phyloP scores from a whole-genome alignment of 2,888 invertebrate genomes.

The Lycocerus yunnanus region DNA sequence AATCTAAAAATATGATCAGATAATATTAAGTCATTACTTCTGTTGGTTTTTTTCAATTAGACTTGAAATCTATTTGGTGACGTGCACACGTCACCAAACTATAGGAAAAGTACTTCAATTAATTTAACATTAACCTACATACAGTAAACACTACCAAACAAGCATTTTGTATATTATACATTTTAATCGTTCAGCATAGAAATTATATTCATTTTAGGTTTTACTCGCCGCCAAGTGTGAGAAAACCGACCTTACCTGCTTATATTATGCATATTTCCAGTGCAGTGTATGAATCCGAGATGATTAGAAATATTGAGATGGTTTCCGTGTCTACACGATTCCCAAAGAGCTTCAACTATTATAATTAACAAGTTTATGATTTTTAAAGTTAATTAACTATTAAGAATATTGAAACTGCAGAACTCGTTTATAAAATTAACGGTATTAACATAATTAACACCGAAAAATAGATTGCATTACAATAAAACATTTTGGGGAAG shows the following conservation, averaged over 20 bases:
- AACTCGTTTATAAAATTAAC: neutral
- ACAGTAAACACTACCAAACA: neutral
- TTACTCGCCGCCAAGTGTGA: neutral
- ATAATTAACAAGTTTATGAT: neutral
- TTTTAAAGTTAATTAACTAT: neutral
- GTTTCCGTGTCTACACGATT: neutral
- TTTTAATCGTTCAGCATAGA: neutral
- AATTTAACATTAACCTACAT: neutral
- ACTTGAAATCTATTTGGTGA: neutral
- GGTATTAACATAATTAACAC: no score
- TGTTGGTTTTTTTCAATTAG: neutral
- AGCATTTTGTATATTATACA: neutral
- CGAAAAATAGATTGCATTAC: no score
- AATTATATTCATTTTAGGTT: no score
- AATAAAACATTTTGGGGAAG: no score
- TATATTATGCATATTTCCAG: no score
- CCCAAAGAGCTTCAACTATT: neutral
- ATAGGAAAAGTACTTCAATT: neutral
- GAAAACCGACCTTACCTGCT: neutral
- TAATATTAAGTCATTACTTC: neutral
- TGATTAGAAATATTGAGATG: neutral
- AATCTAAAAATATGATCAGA: neutral
- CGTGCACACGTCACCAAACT: neutral
- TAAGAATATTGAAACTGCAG: neutral
- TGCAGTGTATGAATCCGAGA: neutral